These are phyloP conservation scores for Mixornis gularis DNA, from an alignment of 2,113 vertebrate genomes.

Conservation along the genomic window DNA sequence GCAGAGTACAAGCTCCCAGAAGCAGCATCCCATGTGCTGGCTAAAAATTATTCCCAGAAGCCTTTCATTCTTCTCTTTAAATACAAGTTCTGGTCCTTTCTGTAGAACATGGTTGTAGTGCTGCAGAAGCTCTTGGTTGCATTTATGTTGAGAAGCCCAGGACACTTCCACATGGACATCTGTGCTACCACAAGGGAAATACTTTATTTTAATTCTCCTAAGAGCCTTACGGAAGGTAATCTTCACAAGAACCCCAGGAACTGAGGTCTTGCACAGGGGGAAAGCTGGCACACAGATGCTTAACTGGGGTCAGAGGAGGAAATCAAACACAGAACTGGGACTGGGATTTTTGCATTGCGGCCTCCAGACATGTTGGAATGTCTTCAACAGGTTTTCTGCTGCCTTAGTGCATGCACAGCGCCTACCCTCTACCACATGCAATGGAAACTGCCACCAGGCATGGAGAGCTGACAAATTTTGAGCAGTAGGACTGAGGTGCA, in stretches of 20 bases:
- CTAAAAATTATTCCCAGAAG: not conserved
- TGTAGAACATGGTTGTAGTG: not conserved
- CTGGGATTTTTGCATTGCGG: not conserved
- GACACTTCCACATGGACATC: not conserved
- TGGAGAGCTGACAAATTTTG: not conserved
- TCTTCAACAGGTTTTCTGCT: not conserved
- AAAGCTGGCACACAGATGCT: not conserved
- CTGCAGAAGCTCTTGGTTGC: not conserved
- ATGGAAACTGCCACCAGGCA: not conserved
- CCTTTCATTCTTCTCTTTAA: not conserved
- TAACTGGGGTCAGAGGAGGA: not conserved
- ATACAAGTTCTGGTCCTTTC: not conserved
- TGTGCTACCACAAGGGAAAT: not conserved
- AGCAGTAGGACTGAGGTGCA: not conserved
- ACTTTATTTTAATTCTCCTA: constrained; percentile 20
- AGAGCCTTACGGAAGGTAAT: not conserved
- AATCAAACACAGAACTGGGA: not conserved
- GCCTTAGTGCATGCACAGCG: not conserved
- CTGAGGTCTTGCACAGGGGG: not conserved
- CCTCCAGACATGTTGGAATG: not conserved
- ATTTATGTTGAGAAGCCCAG: not conserved
- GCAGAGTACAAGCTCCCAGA: not conserved
- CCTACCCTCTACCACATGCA: not conserved
- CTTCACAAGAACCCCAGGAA: not conserved
- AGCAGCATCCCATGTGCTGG: not conserved